These are phyloP conservation scores for Ashinkailepas kermadecensis DNA, from an alignment of 2,888 invertebrate genomes.

Conservation along the genomic window DNA sequence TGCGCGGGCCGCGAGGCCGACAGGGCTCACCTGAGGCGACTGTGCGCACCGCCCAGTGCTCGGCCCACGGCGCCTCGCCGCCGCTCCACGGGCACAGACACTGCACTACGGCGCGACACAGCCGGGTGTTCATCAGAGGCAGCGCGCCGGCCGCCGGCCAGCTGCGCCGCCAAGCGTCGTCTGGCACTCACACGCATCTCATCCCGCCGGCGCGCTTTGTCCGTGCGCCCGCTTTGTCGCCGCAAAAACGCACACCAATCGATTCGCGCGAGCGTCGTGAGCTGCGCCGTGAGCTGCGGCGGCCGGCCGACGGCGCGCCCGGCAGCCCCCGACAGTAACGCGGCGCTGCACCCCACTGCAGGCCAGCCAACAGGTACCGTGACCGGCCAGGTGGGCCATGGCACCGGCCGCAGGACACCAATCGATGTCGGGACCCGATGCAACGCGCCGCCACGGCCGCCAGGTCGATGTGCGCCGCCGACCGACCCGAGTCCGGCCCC, in stretches of 20 bases:
- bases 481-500: too few species aligned
- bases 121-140: background rate
- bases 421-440: too few species aligned
- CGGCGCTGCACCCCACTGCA: too few species aligned
- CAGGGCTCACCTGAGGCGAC: background rate
- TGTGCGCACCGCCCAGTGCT: background rate
- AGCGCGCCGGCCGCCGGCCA: background rate
- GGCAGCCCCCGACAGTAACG: too few species aligned
- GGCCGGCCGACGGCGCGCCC: background rate
- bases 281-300: background rate
- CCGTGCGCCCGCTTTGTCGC: background rate
- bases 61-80: background rate
- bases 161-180: background rate
- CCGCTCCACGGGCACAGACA: background rate
- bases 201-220: background rate
- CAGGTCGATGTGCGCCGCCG: too few species aligned
- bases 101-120: background rate
- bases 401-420: too few species aligned
- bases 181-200: slow-evolving; percentile 2
- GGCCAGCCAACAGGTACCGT: too few species aligned
- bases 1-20: too few species aligned
- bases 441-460: too few species aligned
- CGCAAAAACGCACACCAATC: background rate
- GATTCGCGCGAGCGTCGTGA: background rate
- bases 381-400: too few species aligned